A percentile compares a stretch with the other conserved stretches of the same genome.
Conservation (phyloP, 1,140 invertebrate genomes). For the Teleopsis dalmanni region DNA sequence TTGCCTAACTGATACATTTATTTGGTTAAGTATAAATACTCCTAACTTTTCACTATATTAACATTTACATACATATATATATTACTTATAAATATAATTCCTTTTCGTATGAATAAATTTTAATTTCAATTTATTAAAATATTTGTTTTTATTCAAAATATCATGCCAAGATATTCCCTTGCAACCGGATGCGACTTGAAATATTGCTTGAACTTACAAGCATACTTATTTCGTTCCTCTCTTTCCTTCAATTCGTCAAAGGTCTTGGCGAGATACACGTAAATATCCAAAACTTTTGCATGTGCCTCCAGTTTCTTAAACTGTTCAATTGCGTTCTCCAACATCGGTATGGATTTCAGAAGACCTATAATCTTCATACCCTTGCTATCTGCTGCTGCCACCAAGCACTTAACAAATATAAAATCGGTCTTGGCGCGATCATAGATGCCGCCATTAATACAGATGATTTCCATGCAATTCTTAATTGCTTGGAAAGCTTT, state of each 20-base stretch:
- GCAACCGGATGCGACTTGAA: constrained; percentile 55
- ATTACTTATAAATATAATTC: no score
- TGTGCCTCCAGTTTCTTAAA: constrained; percentile 69
- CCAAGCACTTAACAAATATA: constrained; percentile 57
- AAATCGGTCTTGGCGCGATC: constrained; percentile 58
- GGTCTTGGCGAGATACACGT: constrained; percentile 53
- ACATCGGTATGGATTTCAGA: constrained; percentile 55
- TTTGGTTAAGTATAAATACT: no score
- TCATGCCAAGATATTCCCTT: constrained; percentile 34
- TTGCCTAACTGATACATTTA: background rate
- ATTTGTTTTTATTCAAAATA: constrained; percentile 10
- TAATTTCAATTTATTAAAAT: no score
- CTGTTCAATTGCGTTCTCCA: constrained; percentile 57
- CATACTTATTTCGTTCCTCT: constrained; percentile 61
- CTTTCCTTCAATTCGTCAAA: constrained; percentile 60
- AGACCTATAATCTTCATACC: constrained; percentile 50
- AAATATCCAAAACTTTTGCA: constrained; percentile 61
- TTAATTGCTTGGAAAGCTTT: constrained; percentile 66
- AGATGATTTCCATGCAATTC: constrained; percentile 60
- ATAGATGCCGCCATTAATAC: constrained; percentile 73
- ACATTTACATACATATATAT: no score
- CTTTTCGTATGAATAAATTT: no score
- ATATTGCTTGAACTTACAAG: constrained; percentile 61
- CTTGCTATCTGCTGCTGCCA: constrained; percentile 48
- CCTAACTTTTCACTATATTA: no score